These are phyloP conservation scores for Porites rus DNA, from an alignment of 92 coral and sea anemone species.

Conservation along the genomic window DNA sequence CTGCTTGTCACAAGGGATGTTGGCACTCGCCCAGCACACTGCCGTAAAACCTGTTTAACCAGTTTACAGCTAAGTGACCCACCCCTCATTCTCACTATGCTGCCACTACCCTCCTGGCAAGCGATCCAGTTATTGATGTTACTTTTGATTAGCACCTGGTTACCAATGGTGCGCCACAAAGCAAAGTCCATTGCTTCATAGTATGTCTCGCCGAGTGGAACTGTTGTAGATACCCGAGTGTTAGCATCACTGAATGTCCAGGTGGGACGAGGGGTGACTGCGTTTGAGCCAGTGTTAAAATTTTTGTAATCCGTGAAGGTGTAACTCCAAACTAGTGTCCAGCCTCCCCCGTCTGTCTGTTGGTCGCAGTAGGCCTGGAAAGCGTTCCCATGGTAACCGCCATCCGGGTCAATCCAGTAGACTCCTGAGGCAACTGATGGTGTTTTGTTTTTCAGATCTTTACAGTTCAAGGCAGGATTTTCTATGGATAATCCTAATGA, in stretches of 20 bases:
- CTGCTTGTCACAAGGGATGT: too few species aligned
- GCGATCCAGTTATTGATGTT: conserved; percentile 58
- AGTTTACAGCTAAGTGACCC: conserved; percentile 21
- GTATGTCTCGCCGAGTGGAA: conserved; percentile 45
- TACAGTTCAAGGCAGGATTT: conserved; percentile 1
- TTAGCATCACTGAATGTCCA: too few species aligned
- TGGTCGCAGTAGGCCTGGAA: conserved; percentile 26
- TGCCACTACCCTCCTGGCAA: conserved; percentile 32
- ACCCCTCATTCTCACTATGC: background rate
- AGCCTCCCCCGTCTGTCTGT: conserved; percentile 16
- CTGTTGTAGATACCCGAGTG: conserved; percentile 40
- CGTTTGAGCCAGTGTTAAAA: background rate
- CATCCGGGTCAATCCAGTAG: conserved; percentile 29
- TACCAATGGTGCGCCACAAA: conserved; percentile 42
- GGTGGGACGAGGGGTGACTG: background rate
- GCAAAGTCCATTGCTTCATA: conserved; percentile 49
- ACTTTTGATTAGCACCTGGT: conserved; percentile 34
- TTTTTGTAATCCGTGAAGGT: conserved; percentile 10
- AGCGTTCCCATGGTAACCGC: conserved; percentile 21
- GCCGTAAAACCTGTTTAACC: background rate
- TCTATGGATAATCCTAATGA: background rate
- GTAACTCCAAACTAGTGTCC: conserved; percentile 58
- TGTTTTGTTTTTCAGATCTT: background rate
- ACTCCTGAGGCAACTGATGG: background rate
- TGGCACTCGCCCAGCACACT: background rate